Conservation (phyloP, 1,140 invertebrate species). For the Leptestheria dahalacensis region DNA sequence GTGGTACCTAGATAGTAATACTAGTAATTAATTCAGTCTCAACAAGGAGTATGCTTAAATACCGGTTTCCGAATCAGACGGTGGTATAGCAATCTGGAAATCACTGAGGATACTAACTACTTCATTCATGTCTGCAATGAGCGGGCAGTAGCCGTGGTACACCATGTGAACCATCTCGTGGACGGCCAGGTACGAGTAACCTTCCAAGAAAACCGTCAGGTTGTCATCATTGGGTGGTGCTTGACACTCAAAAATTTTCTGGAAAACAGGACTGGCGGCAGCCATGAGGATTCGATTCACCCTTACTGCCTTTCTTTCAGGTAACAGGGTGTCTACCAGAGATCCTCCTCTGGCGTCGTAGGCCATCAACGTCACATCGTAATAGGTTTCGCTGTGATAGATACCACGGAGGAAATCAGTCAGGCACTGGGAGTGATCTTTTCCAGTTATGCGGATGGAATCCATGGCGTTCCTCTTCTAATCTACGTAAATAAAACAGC, state of each 20-base stretch:
- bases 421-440: neutral
- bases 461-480: no score
- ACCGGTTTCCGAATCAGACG: no score
- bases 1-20: no score
- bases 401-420: neutral
- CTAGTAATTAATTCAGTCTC: no score
- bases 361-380: neutral
- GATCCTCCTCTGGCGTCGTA: neutral
- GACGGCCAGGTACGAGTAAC: neutral
- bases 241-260: neutral
- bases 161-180: neutral
- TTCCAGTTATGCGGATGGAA: neutral
- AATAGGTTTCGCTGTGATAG: neutral
- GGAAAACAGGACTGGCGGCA: neutral
- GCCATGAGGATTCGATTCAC: neutral
- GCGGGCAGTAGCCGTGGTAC: neutral
- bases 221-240: neutral
- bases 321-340: neutral
- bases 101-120: neutral
- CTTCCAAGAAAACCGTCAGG: neutral
- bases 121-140: neutral
- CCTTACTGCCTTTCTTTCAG: neutral
- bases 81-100: neutral
- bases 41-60: no score
- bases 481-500: no score